phyloP scores from a whole-genome alignment of 2,888 invertebrate species.

The Ligdia adustata region DNA sequence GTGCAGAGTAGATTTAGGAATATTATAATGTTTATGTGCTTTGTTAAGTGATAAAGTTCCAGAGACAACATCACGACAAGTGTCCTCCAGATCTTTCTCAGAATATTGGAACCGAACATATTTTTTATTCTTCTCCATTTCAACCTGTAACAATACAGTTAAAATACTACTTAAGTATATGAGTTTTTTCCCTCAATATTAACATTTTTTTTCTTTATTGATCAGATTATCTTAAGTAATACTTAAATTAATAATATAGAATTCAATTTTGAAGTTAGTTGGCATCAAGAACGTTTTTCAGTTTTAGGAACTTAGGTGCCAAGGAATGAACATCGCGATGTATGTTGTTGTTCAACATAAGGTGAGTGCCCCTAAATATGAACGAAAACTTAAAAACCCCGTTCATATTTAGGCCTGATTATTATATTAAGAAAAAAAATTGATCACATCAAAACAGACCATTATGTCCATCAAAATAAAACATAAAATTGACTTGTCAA shows the following conservation, averaged over 20 bases:
- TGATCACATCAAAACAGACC: neutral
- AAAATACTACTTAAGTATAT: neutral
- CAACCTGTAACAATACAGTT: slow-evolving; percentile 4
- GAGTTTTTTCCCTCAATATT: no score
- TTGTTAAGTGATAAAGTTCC: slow-evolving; percentile 9
- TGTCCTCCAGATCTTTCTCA: slow-evolving; percentile 8
- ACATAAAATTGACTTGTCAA: slow-evolving; percentile 3
- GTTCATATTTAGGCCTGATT: slow-evolving; percentile 5
- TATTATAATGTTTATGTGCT: slow-evolving; percentile 8
- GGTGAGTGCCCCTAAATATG: slow-evolving; percentile 1
- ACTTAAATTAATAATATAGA: slow-evolving; percentile 1
- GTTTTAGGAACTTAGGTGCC: slow-evolving; percentile 3
- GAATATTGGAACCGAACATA: slow-evolving; percentile 8
- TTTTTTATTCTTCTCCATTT: slow-evolving; percentile 10
- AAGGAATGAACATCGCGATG: slow-evolving; percentile 3
- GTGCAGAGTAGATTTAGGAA: slow-evolving; percentile 19
- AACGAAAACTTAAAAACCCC: slow-evolving; percentile 2
- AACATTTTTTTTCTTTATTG: neutral
- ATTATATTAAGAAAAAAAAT: neutral
- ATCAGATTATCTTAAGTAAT: neutral
- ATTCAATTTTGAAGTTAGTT: neutral
- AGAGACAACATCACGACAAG: slow-evolving; percentile 1
- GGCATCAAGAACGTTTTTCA: slow-evolving; percentile 2
- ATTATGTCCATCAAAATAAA: neutral
- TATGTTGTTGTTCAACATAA: slow-evolving; percentile 1